Evolutionary conservation across 2,113 vertebrate species (phyloP).

Genomic region (Cinclus mexicanus): DNA sequence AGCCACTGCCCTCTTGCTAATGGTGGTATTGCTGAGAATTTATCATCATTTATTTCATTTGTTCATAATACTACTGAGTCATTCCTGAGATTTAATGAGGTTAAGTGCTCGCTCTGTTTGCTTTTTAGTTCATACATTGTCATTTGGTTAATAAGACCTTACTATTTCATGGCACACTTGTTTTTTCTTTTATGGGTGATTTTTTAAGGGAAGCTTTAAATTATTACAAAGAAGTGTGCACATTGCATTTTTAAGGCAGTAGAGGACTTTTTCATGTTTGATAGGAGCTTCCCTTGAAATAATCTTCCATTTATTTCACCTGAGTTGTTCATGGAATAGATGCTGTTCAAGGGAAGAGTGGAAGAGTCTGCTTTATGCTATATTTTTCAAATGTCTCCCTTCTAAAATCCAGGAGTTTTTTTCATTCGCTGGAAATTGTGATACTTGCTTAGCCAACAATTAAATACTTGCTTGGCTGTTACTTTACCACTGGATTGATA

Average conservation of each 20-base stretch:
- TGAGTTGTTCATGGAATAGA: neutral
- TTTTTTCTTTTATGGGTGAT: neutral
- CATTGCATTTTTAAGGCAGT: neutral
- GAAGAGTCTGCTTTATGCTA: neutral
- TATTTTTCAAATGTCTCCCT: neutral
- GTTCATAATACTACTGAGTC: neutral
- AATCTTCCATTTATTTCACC: neutral
- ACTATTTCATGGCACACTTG: neutral
- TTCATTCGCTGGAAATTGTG: neutral
- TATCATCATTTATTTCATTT: neutral
- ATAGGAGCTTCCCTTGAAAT: neutral
- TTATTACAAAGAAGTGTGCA: neutral
- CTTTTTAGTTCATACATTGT: neutral
- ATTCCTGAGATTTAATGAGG: neutral
- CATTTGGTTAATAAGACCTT: neutral
- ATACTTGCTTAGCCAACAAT: neutral
- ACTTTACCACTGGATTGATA: neutral
- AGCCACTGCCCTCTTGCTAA: neutral
- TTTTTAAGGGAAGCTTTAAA: neutral
- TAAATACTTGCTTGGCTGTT: neutral
- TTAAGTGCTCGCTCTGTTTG: neutral
- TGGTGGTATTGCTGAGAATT: neutral
- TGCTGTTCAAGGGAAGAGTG: neutral
- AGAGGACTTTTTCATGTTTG: neutral
- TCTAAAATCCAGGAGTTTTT: neutral